Evolutionary conservation across 2,888 invertebrate species (phyloP), one percentile per base, ranked within the genome.

Genomic region (Philereme vetulata): DNA sequence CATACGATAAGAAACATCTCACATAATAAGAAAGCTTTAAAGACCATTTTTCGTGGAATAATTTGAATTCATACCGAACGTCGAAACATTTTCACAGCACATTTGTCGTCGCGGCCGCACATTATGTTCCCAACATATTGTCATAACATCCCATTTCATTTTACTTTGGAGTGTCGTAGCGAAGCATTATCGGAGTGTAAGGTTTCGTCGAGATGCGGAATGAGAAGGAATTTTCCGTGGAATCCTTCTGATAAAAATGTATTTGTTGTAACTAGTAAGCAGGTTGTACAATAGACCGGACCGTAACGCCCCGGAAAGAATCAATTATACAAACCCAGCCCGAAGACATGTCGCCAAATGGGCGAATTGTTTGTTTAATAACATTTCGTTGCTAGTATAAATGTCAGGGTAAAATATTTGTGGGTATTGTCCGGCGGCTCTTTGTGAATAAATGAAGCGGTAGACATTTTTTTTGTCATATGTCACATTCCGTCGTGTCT

Each of bases 341-440:
- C 78, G 78, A 78, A 85, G 84, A 86, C 84, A 86, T 86, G 85
- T 85, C 78, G 79, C 80, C 85, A 82, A 89, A 88, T 90, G 86
- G 90, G 90, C 90, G 89, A 90, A 88, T 87, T 90, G 91, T 92
- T 92, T 92, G 91, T 92, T 90, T 91, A 91, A 90, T 89, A 92
- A 92, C 90, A 90, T 90, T 88, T 83, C 81, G 82, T 74, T 73
- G 82, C 82, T 84, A 71, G 81, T 80, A 85, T 85, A 85, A 88
- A 88, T 84, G 87, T 88, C 85, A 80, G 72, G 72, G 82, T 86
- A 81, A 88, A 88, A 88, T 88, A 88, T 88, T 85, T 84, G 81
- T 75, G 75, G 77, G 82, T 72, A 77, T 90, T 89, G 85, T 85
- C 78, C 80, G 74, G 71, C 66, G 70, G 71, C 67, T 80, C 77